Evolutionary conservation across 2,797 vertebrate genomes (phyloP).

Genomic region (Synaphobranchus kaupii): DNA sequence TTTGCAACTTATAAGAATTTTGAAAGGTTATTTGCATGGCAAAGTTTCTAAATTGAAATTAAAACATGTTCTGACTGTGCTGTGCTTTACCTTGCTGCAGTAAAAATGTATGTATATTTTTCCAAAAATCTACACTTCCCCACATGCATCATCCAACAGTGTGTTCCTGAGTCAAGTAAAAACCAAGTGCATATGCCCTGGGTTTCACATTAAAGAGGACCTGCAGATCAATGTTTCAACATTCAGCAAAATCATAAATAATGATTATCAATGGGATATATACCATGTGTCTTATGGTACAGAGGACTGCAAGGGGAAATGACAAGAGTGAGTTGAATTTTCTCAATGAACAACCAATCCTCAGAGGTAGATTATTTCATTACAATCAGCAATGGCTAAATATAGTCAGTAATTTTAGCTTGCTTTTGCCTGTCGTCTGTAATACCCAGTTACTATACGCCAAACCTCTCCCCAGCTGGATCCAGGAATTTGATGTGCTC

Average conservation of each 20-base stretch:
- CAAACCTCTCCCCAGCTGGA: too few relatives aligned
- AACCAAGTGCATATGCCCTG: background rate
- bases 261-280: background rate
- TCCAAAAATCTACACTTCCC: background rate
- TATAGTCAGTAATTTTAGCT: background rate
- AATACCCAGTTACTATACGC: background rate
- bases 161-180: background rate
- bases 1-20: background rate
- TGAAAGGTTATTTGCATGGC: background rate
- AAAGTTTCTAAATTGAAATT: background rate
- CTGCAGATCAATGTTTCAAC: background rate
- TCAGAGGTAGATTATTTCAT: background rate
- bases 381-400: background rate
- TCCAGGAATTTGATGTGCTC: too few relatives aligned
- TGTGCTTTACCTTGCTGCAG: background rate
- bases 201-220: background rate
- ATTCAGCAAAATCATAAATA: background rate
- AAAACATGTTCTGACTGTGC: background rate
- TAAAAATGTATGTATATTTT: background rate
- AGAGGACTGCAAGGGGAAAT: background rate
- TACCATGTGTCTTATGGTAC: background rate
- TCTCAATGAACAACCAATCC: background rate
- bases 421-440: background rate
- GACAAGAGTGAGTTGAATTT: background rate
- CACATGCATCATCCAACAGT: background rate